phyloP scores from a whole-genome alignment of 2,888 invertebrate genomes.

The Hemistola chrysoprasaria region DNA sequence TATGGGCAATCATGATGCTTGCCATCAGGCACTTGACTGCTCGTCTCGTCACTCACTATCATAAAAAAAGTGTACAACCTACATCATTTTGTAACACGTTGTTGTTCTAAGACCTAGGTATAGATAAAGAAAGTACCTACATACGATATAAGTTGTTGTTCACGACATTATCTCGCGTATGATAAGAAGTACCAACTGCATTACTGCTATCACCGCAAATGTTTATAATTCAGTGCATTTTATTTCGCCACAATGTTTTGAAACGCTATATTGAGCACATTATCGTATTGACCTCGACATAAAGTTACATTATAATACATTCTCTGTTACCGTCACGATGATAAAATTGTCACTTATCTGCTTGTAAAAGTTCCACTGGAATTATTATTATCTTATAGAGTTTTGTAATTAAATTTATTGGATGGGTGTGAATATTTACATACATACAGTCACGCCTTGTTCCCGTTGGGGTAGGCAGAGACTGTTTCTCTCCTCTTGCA shows the following conservation, averaged over 20 bases:
- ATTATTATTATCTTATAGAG: conserved; percentile 1
- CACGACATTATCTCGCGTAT: background rate
- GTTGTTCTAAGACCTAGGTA: too few relatives aligned
- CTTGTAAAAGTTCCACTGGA: conserved; percentile 10
- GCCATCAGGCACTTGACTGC: too few relatives aligned
- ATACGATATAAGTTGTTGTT: too few relatives aligned
- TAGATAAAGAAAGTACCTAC: too few relatives aligned
- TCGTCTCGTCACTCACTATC: too few relatives aligned
- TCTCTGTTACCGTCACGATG: conserved; percentile 1
- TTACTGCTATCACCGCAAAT: conserved; percentile 9
- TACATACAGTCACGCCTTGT: too few relatives aligned
- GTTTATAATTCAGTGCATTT: conserved; percentile 11
- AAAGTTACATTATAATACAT: conserved; percentile 14
- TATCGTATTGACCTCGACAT: conserved; percentile 25
- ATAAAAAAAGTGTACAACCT: too few relatives aligned
- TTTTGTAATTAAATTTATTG: background rate
- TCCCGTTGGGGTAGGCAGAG: too few relatives aligned
- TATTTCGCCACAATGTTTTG: conserved; percentile 1
- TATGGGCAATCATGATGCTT: too few relatives aligned
- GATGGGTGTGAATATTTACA: too few relatives aligned
- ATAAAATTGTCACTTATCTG: conserved; percentile 10
- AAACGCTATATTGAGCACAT: conserved; percentile 11
- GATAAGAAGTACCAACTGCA: conserved; percentile 4
- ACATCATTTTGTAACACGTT: too few relatives aligned
- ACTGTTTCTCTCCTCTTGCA: too few relatives aligned